A percentile compares a stretch with the other conserved stretches of the same genome.
phyloP scores from a whole-genome alignment of 2,797 vertebrate genomes.

The Coregonus suidteri region DNA sequence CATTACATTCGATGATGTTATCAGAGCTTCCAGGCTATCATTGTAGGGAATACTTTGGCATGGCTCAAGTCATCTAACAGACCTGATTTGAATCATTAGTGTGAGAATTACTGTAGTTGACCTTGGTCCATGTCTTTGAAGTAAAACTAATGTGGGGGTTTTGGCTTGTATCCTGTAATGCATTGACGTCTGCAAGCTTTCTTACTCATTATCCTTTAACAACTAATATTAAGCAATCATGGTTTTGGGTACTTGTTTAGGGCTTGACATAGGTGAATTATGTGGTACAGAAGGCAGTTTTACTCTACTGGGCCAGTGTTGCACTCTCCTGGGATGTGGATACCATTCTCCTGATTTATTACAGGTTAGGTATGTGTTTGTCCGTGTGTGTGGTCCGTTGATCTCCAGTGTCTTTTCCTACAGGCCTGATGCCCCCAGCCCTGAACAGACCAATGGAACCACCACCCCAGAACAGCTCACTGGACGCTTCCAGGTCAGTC shows the following conservation, averaged over 20 bases:
- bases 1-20: background rate
- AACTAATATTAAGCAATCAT: background rate
- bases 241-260: background rate
- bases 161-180: background rate
- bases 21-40: background rate
- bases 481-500: slow-evolving; percentile 85
- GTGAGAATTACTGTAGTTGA: background rate
- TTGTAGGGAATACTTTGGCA: background rate
- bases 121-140: background rate
- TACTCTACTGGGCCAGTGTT: background rate
- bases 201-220: background rate
- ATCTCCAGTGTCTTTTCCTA: slow-evolving; percentile 27
- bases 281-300: background rate
- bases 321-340: too few species aligned
- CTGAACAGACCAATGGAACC: slow-evolving; percentile 81
- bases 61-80: background rate
- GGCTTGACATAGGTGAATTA: background rate
- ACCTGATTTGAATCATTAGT: slow-evolving; percentile 1
- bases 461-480: slow-evolving; percentile 74
- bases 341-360: too few species aligned
- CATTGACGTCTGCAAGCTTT: background rate
- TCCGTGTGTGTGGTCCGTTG: background rate
- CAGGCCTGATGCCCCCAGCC: slow-evolving; percentile 69
- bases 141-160: slow-evolving; percentile 3
- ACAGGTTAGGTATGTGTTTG: too few species aligned